These are phyloP conservation scores for Blastobasis lacticolella DNA, from an alignment of 2,888 invertebrate genomes.

Conservation along the genomic window DNA sequence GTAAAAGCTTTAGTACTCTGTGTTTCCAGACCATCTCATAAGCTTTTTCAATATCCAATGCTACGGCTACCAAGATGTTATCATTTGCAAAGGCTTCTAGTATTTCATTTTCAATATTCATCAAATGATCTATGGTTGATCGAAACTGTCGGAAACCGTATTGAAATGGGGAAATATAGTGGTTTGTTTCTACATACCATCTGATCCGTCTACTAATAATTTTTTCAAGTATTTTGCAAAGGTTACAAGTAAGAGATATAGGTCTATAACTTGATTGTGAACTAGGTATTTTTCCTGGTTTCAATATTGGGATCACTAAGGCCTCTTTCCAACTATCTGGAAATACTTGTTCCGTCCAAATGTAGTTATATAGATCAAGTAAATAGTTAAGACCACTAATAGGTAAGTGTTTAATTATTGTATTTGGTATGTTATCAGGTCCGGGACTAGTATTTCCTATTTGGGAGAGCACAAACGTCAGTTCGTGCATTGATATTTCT, in stretches of 20 bases:
- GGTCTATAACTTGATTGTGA: conserved; percentile 11
- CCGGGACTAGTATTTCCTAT: conserved; percentile 9
- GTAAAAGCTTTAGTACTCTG: conserved; percentile 7
- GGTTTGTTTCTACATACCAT: conserved; percentile 8
- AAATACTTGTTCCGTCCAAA: conserved; percentile 10
- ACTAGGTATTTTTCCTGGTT: conserved; percentile 10
- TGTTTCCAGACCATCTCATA: conserved; percentile 16
- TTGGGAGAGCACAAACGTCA: conserved; percentile 3
- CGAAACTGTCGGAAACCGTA: conserved; percentile 12
- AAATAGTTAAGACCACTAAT: conserved; percentile 6
- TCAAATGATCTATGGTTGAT: conserved; percentile 12
- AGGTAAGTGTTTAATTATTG: conserved; percentile 12
- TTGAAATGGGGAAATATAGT: conserved; percentile 6
- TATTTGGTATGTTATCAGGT: conserved; percentile 12
- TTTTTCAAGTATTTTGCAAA: conserved; percentile 15
- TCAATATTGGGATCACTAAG: conserved; percentile 14
- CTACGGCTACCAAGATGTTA: conserved; percentile 6
- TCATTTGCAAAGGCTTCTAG: conserved; percentile 10
- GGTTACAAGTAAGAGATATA: conserved; percentile 13
- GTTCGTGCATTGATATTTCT: conserved; percentile 6
- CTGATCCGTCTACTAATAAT: conserved; percentile 11
- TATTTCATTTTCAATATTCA: conserved; percentile 10
- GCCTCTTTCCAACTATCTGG: conserved; percentile 14
- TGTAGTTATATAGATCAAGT: conserved; percentile 3
- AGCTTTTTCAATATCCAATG: conserved; percentile 13